phyloP scores from a whole-genome alignment of 2,797 vertebrate species.

The Poeciliopsis infans region DNA sequence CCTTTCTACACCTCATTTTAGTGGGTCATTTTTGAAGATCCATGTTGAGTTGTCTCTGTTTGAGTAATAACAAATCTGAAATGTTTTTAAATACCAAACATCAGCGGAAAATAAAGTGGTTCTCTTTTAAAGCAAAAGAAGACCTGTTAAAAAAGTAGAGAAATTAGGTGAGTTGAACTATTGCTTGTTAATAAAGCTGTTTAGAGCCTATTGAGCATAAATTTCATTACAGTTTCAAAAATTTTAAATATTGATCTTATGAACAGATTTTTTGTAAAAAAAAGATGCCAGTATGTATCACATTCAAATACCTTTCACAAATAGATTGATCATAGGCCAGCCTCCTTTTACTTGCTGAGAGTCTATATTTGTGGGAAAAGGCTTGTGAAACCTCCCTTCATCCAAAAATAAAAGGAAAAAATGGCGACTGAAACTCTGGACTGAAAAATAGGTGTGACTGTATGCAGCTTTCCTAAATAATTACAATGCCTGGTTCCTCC shows the following conservation, averaged over 20 bases:
- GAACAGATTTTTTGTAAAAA: background rate
- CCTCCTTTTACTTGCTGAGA: background rate
- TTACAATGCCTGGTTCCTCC: constrained; percentile 53
- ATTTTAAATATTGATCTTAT: background rate
- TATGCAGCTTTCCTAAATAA: constrained; percentile 54
- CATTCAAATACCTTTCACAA: background rate
- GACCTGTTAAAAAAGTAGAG: constrained; percentile 1
- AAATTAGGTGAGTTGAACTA: background rate
- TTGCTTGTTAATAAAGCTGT: background rate
- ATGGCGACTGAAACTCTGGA: background rate
- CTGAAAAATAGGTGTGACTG: constrained; percentile 47
- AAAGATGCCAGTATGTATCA: background rate
- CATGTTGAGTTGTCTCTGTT: background rate
- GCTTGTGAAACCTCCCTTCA: background rate
- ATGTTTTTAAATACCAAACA: background rate
- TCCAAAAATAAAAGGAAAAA: background rate
- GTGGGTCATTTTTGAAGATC: constrained; percentile 2
- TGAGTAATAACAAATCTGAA: background rate
- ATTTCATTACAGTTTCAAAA: background rate
- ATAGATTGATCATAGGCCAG: background rate
- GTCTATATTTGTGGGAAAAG: background rate
- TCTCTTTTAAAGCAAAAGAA: background rate
- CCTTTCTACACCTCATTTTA: constrained; percentile 32
- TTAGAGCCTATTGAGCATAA: background rate
- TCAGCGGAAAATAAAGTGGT: background rate